Base-by-base conservation (phyloP, 2,888 invertebrate genomes). In the Apotomis betuletana region DNA sequence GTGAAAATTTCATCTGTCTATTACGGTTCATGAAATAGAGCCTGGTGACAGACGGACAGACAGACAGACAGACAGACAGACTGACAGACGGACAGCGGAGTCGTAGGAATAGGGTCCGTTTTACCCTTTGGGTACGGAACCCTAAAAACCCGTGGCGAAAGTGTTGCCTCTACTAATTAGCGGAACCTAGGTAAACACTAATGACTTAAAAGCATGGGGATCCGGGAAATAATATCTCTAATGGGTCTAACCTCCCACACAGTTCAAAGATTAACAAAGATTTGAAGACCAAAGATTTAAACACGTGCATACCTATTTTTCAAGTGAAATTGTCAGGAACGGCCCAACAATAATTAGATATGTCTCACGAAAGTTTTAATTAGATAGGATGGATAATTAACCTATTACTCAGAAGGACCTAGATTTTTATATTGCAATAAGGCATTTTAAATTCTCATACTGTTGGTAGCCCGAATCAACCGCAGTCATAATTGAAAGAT, bases 401-500 rank as follows among this genome's bases (percentile, higher is more conserved):
- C 27, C 27, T 27, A 27, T 27, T 27, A 27, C 27, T 27, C 27
- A 27, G 27, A 27, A 27, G 27, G 27, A 27, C 27, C 27, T 27
- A 27, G 27, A 41, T 41, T 41, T 41, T 41, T 15, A 6, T 10
- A 38, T 1, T 8, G 10, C 10, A 46, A 65, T 55, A n/a, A 27
- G 46, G 6, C 46, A n/a, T 65, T 65, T 65, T 15, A 15, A 27
- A 12, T 4, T 27, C 62, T 41, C 2, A 57, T 67, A 63, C 13
- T 10, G 62, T 63, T 67, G 72, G 44, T 68, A 51, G 63, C 62
- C 52, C 15, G 38, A 58, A 46, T 36, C 62, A 51, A 8, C 52
- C 67, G 46, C 72, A 67, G 15, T 58, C 58, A 71, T 57, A 71
- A 62, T 72, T 72, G 62, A 52, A 67, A 63, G 62, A 67, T 72